phyloP scores from a whole-genome alignment of 1,140 invertebrate species.

The Drosophila tristis region DNA sequence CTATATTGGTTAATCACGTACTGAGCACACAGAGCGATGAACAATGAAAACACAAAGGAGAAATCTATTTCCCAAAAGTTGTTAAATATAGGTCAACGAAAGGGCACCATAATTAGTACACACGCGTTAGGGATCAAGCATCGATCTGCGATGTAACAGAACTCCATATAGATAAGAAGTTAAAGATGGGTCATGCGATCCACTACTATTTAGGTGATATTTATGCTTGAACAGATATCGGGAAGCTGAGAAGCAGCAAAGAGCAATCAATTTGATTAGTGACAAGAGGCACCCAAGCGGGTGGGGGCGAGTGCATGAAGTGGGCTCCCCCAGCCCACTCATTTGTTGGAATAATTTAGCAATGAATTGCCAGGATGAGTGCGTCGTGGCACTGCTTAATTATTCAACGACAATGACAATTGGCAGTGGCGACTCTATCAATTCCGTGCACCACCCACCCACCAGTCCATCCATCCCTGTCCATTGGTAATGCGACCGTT shows the following conservation, averaged over 20 bases:
- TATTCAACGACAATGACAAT: conserved; percentile 64
- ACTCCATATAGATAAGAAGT: too few species aligned
- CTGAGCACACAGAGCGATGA: too few species aligned
- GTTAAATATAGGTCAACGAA: too few species aligned
- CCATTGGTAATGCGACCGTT: conserved; percentile 73
- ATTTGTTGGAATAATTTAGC: conserved; percentile 56
- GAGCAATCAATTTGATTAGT: conserved; percentile 49
- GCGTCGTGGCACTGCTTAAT: conserved; percentile 52
- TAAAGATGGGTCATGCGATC: too few species aligned
- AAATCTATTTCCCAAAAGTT: too few species aligned
- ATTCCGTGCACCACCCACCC: conserved; percentile 22
- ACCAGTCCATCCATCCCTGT: conserved; percentile 14
- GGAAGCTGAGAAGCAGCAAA: conserved; percentile 15
- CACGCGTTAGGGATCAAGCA: too few species aligned
- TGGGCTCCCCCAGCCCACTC: conserved; percentile 5
- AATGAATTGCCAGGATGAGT: conserved; percentile 25
- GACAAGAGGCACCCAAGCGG: conserved; percentile 23
- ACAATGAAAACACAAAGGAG: too few species aligned
- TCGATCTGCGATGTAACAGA: too few species aligned
- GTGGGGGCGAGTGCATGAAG: conserved; percentile 24
- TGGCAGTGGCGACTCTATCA: conserved; percentile 43
- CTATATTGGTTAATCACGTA: too few species aligned
- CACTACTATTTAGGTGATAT: too few species aligned
- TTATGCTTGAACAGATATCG: not conserved
- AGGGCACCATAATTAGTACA: too few species aligned